Evolutionary conservation across 2,797 vertebrate species (phyloP).

Genomic region (Galagoides demidoff): DNA sequence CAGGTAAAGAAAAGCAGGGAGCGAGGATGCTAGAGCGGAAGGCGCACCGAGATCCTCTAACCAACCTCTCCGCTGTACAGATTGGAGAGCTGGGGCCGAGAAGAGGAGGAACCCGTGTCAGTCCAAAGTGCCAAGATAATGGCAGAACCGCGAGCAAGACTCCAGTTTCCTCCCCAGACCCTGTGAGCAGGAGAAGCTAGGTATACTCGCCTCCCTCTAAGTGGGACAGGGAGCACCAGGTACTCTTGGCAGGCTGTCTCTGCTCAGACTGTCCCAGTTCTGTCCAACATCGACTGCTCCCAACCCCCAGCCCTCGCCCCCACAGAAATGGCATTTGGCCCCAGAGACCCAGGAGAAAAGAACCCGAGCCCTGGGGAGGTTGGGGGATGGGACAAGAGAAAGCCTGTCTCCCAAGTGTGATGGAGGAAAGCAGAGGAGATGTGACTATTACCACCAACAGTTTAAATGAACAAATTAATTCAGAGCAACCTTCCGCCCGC

Average conservation of each 20-base stretch:
- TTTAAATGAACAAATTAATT: slow-evolving; percentile 83
- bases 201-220: neutral
- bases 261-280: neutral
- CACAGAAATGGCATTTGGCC: neutral
- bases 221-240: neutral
- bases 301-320: neutral
- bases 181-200: neutral
- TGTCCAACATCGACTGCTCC: fast-evolving
- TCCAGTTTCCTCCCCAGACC: neutral
- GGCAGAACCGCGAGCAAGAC: neutral
- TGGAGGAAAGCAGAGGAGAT: slow-evolving; percentile 62
- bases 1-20: neutral
- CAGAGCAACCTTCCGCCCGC: slow-evolving; percentile 60
- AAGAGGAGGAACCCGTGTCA: neutral
- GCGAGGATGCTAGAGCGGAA: neutral
- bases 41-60: neutral
- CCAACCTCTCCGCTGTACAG: neutral
- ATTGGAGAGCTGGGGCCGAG: neutral
- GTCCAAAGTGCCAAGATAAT: neutral
- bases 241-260: neutral
- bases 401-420: neutral
- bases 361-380: neutral
- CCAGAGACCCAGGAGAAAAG: neutral
- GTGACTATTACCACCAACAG: slow-evolving; percentile 77
- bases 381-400: neutral